These are phyloP conservation scores for Odobenus rosmarus DNA, from an alignment of 2,113 vertebrate genomes.

Conservation along the genomic window DNA sequence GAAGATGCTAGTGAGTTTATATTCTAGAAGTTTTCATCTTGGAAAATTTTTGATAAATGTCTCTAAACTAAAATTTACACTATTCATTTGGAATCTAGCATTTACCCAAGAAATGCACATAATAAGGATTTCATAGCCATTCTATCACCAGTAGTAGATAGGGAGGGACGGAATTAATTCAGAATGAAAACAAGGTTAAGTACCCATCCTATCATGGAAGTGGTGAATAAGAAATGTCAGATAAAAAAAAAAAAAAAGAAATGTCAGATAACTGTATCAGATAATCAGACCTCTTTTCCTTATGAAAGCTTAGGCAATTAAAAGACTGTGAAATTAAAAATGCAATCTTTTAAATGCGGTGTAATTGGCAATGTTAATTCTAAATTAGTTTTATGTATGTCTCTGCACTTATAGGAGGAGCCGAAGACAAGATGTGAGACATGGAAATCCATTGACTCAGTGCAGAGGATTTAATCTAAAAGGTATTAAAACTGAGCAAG, in stretches of 20 bases:
- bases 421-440: constrained; percentile 96
- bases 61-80: background rate
- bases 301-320: background rate
- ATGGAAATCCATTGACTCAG: constrained; percentile 97
- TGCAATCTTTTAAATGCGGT: background rate
- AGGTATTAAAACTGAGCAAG: constrained; percentile 87
- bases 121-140: background rate
- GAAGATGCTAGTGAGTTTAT: background rate
- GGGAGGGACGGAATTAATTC: background rate
- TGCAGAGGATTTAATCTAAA: constrained; percentile 98
- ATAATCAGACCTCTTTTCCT: background rate
- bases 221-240: background rate
- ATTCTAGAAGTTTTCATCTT: background rate
- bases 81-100: background rate
- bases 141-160: background rate
- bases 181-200: background rate
- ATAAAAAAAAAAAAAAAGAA: background rate
- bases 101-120: background rate
- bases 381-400: constrained; percentile 32
- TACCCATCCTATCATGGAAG: background rate
- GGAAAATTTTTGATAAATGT: background rate
- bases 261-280: background rate
- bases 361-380: background rate
- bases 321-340: background rate
- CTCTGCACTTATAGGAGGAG: constrained; percentile 89